phyloP scores from a whole-genome alignment of 2,113 vertebrate genomes.

The Crotalus tigris region DNA sequence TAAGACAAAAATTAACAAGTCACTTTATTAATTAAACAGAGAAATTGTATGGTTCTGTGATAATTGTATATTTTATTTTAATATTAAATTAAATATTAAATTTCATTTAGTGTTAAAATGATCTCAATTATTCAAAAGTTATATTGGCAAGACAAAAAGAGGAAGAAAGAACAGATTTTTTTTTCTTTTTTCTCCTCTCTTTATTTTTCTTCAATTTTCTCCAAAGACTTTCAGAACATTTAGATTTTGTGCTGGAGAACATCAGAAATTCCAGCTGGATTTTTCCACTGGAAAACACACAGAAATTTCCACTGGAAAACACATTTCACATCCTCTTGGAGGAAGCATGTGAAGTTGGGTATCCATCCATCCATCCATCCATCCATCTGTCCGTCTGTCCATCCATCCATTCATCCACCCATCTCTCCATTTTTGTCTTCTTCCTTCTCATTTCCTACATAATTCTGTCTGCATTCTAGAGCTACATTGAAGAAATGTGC shows the following conservation, averaged over 20 bases:
- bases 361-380: not conserved
- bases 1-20: not conserved
- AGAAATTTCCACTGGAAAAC: not conserved
- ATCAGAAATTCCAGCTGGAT: not conserved
- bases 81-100: not conserved
- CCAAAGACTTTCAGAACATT: not conserved
- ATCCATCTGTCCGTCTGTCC: too few species aligned
- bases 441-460: not conserved
- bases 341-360: not conserved
- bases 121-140: not conserved
- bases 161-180: not conserved
- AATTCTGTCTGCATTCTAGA: not conserved
- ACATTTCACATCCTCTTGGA: not conserved
- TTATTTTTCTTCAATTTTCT: not conserved
- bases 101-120: not conserved
- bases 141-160: not conserved
- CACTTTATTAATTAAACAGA: not conserved
- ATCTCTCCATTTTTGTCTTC: not conserved
- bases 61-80: not conserved
- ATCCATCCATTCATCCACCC: not conserved
- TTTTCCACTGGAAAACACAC: not conserved
- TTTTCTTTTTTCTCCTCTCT: not conserved
- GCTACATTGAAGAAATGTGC: not conserved
- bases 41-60: not conserved
- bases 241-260: not conserved